Evolutionary conservation across 2,797 vertebrate species (phyloP), one percentile per base, ranked within the genome.

Genomic region (Neosalanx taihuensis): DNA sequence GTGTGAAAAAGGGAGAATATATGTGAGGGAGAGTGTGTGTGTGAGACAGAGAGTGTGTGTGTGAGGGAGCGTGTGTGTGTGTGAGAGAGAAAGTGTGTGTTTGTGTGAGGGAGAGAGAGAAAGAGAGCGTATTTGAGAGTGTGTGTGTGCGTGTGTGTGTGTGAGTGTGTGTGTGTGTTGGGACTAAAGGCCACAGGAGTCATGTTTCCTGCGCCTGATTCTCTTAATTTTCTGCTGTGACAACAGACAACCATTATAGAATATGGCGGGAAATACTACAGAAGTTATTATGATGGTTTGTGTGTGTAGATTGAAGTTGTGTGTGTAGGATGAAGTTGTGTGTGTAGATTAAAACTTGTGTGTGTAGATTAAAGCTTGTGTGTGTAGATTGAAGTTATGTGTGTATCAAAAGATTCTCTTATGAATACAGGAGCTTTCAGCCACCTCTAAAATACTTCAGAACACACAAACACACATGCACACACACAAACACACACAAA

Each of bases 241-340:
- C 15, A 53, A 17, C 15, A 2, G 51, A 53, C 51, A 53, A 6
- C 51, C n/a, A 62, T 31, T 61, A 31, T 18, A 62, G n/a, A 62
- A 3, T 13, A 33, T 2, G 61, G 61, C 7, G 30, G 17, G 5
- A 26, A 62, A 29, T 10, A 29, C 72, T 76, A 15, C 59, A 70
- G 70, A 58, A 58, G 73, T 76, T 81, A 66, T 75, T 78, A 70
- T 30, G 70, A 70, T 70, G 15, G 31, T 30, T 41, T n/a, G 51
- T 53, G 51, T 53, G 51, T 3, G 18, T n/a, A 5, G 51, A 53
- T 53, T 18, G 17, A n/a, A 53, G 51, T 6, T 73, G 23, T 15
- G n/a, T 63, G 66, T 33, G 62, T 74, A 26, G 64, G 59, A 69
- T 61, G 69, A 69, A 9, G 7, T 68, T 65, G 63, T 6, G 46